Evolutionary conservation across 2,888 invertebrate genomes (phyloP), one percentile per base, ranked within the genome.

Genomic region (Malthinus flaveolus): DNA sequence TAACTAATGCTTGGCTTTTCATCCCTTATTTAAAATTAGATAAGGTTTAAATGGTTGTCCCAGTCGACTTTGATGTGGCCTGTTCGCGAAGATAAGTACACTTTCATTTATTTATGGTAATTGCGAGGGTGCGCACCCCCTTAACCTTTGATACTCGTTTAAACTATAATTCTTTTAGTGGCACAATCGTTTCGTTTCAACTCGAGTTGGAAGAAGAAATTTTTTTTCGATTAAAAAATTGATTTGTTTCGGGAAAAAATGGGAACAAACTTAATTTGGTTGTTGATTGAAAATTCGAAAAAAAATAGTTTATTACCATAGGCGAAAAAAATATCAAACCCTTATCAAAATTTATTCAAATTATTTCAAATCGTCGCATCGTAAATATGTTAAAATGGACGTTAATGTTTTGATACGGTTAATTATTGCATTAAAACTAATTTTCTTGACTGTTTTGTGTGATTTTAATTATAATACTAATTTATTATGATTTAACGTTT

Each of bases 101-200:
- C 69, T 73, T 72, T 77, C 76, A 77, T 77, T 78, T 78, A 77
- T 76, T 78, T 77, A 78, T 78, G 77, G 73, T 78, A 78, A 78
- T 78, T 73, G 74, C 48, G 56, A 62, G 56, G 64, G 62, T 62
- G 53, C 46, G 50, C 54, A 35, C 46, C 54, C 56, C 50, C 52
- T 54, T 56, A 54, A 58, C 55, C 49, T 59, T 49, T 59, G 51
- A 55, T 51, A 42, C 7, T 35, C 61, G 39, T 57, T 54, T 49
- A 57, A 37, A 32, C 46, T 42, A 44, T 54, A 56, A 47, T 50
- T 53, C 53, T 56, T 51, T 61, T 23, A 37, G 46, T 46, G 49
- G 39, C 32, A 49, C 23, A 45, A 15, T 15, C 12, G 15, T 37
- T 42, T n/a, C 39, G 15, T 42, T 15, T 42, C 39, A 42, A 15